Conservation (phyloP, 2,113 vertebrate species). For the Epinephelus fuscoguttatus region DNA sequence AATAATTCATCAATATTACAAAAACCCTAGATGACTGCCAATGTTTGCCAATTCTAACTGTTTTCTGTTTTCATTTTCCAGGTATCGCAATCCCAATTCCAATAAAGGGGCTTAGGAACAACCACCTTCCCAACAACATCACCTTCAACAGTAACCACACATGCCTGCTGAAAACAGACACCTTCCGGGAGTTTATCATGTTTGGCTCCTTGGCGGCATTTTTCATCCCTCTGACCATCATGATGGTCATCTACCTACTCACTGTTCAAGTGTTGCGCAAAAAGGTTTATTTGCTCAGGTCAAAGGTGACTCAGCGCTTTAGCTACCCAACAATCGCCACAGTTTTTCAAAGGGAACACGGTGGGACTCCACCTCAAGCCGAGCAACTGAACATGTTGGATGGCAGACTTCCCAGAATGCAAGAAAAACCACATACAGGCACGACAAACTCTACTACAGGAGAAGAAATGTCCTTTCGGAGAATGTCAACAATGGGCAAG, state of each 20-base stretch:
- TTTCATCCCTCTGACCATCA: conserved; percentile 94
- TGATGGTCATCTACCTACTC: conserved; percentile 96
- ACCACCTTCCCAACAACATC: conserved; percentile 76
- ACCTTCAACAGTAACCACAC: conserved; percentile 89
- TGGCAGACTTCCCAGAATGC: conserved; percentile 70
- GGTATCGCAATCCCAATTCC: conserved; percentile 97
- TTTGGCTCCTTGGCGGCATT: conserved; percentile 94
- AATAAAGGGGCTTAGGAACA: conserved; percentile 90
- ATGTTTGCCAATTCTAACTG: conserved; percentile 9
- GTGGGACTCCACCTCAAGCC: conserved; percentile 69
- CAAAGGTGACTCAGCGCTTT: conserved; percentile 87
- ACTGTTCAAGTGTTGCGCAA: conserved; percentile 93
- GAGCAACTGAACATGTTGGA: conserved; percentile 88
- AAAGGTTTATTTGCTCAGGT: conserved; percentile 92
- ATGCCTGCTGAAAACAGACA: conserved; percentile 88
- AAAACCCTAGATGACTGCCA: background rate
- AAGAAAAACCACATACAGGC: conserved; percentile 48
- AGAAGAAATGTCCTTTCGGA: conserved; percentile 82
- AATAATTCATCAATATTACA: background rate
- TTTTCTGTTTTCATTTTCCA: conserved; percentile 75
- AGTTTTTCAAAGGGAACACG: conserved; percentile 88
- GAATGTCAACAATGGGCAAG: conserved; percentile 90
- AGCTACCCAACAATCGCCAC: conserved; percentile 88
- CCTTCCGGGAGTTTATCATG: conserved; percentile 92
- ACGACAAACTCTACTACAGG: conserved; percentile 43